Base-by-base conservation (phyloP, 64 coral and sea anemone genomes). In the Pocillopora verrucosa region DNA sequence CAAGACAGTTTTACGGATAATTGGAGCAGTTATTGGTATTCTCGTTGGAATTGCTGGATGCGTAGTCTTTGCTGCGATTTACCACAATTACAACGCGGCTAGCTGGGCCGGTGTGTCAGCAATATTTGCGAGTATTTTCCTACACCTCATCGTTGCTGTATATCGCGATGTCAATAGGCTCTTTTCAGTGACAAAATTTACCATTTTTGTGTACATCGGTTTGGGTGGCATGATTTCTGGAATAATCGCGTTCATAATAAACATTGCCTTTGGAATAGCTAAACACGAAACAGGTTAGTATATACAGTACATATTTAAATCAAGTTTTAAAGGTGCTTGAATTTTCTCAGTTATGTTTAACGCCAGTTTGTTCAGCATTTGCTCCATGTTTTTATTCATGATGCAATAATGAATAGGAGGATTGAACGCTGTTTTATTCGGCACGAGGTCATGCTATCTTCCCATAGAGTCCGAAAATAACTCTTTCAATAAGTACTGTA, bases 51-150 rank as follows among this genome's bases (percentile, higher is more conserved):
- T 88, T 5, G 4, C 72, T 77, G 86, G 72, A 16, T 88, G 86
- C 20, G 17, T 75, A 0, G 58, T 6, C 0, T 88, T 88, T 56
- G 57, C 30, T 3, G 61, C 35, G 36, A 61, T 76, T 13, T 88
- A 88, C 45, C 56, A 76, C 16, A 88, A 88, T 72, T 76, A 88
- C 60, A 88, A 88, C 36, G 86, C 75, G 1, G 86, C 72, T 20
- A 16, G 20, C 15, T 77, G 72, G 75, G 86, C 86, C 6, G 72
- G n/a, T 1, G 45, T 88, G n/a, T 88, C 86, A 58, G 72, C 86
- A 22, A 10, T 76, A 16, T 61, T 88, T 45, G 86, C 86, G 26
- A 38, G 16, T 59, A 4, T 76, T 77, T 88, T 88, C 30, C 72
- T 88, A 3, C 56, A 88, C 60, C 64, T 88, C 72, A 25, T 37